These are phyloP conservation scores for Zhengitettix transpicula DNA, from an alignment of 2,888 invertebrate species.

Conservation along the genomic window DNA sequence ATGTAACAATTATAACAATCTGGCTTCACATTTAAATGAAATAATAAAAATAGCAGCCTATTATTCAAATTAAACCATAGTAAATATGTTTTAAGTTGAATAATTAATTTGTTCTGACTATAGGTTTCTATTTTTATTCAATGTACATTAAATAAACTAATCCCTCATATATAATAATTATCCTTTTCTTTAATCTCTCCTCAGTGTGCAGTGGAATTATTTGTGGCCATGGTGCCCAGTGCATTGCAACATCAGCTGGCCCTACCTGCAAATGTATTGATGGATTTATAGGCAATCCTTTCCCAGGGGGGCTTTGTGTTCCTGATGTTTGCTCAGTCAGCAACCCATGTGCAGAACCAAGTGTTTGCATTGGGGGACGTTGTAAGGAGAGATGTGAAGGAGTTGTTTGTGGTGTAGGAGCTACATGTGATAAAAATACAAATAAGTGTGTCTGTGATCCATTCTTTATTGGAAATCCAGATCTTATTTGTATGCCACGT, in stretches of 20 bases:
- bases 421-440: slow-evolving; percentile 60
- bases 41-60: too few relatives aligned
- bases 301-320: slow-evolving; percentile 72
- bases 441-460: slow-evolving; percentile 77
- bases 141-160: too few relatives aligned
- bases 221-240: slow-evolving; percentile 70
- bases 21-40: too few relatives aligned
- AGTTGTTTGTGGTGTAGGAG: slow-evolving; percentile 75
- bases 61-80: too few relatives aligned
- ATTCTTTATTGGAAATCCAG: slow-evolving; percentile 77
- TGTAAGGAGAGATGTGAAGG: slow-evolving; percentile 80
- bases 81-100: too few relatives aligned
- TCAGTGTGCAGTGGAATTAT: slow-evolving; percentile 58
- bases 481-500: slow-evolving; percentile 82
- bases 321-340: slow-evolving; percentile 67
- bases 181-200: not conserved
- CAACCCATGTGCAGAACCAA: slow-evolving; percentile 58
- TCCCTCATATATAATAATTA: not conserved
- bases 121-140: too few relatives aligned
- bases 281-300: slow-evolving; percentile 77
- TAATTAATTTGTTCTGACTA: too few relatives aligned
- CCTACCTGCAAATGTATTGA: slow-evolving; percentile 80
- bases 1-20: too few relatives aligned
- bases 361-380: slow-evolving; percentile 70
- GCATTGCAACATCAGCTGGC: slow-evolving; percentile 66